A percentile compares a stretch with the other conserved stretches of the same genome.
Conservation (phyloP, 92 coral and sea anemone species). For the Porites evermanni region DNA sequence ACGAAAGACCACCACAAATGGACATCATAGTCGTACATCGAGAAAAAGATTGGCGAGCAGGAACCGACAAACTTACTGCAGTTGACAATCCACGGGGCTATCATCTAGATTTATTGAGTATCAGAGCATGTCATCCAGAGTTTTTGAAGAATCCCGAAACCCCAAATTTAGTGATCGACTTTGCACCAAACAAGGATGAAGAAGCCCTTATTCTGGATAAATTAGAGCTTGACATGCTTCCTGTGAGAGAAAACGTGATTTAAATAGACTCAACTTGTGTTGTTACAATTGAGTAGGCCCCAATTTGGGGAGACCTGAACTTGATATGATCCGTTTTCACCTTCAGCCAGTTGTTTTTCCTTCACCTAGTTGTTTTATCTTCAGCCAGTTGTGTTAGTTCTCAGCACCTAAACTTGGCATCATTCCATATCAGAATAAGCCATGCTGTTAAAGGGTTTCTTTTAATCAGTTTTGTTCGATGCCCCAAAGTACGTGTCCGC, state of each 20-base stretch:
- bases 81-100: neutral
- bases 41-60: conserved; percentile 28
- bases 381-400: conserved; percentile 13
- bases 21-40: neutral
- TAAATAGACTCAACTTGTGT: too few relatives aligned
- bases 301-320: too few relatives aligned
- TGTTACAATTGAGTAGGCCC: too few relatives aligned
- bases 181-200: conserved; percentile 26
- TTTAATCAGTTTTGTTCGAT: conserved; percentile 12
- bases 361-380: conserved; percentile 8
- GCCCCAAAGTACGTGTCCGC: conserved; percentile 14
- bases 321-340: neutral
- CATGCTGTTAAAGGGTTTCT: conserved; percentile 15
- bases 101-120: neutral
- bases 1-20: conserved; percentile 24
- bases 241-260: conserved; percentile 6
- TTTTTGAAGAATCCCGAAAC: conserved; percentile 26
- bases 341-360: neutral
- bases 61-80: conserved; percentile 11
- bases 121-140: neutral
- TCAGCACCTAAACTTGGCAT: conserved; percentile 7
- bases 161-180: conserved; percentile 22
- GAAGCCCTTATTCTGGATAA: conserved; percentile 16
- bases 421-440: conserved; percentile 16
- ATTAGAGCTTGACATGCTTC: conserved; percentile 25